Percentiles rank a stretch among this genome's conserved stretches.
Evolutionary conservation across 2,888 invertebrate genomes (phyloP).

Genomic region (Lasioglossum lativentre): DNA sequence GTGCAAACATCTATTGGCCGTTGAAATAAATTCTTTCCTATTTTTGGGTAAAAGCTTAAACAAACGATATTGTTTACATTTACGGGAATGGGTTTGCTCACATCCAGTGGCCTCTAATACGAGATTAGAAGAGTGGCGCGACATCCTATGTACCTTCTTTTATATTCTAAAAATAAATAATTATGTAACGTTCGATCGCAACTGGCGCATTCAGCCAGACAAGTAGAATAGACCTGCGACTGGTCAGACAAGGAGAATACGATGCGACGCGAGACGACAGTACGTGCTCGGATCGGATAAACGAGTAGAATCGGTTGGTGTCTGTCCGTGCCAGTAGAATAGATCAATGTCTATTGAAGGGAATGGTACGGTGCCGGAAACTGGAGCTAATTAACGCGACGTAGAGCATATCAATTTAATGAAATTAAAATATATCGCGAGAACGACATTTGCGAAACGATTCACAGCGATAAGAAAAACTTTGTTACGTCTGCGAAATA

Average conservation of each 20-base stretch:
- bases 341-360: not conserved
- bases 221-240: not conserved
- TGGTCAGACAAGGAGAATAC: constrained; percentile 12
- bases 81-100: too few species aligned
- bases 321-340: constrained; percentile 22
- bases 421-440: not conserved
- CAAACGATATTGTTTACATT: too few species aligned
- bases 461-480: not conserved
- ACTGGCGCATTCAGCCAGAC: not conserved
- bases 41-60: not conserved
- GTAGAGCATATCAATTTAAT: not conserved
- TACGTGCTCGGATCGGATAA: not conserved
- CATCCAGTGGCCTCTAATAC: too few species aligned
- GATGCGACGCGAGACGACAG: not conserved
- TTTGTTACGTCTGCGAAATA: not conserved
- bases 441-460: not conserved
- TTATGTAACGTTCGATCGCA: not conserved
- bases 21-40: not conserved
- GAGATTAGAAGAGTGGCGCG: too few species aligned
- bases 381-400: constrained; percentile 9
- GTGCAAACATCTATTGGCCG: not conserved
- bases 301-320: not conserved
- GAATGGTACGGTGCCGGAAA: not conserved
- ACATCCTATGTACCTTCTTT: not conserved
- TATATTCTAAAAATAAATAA: not conserved